Evolutionary conservation across 2,888 invertebrate genomes (phyloP), one percentile per base, ranked within the genome.

Genomic region (Trichogramma dendrolimi): DNA sequence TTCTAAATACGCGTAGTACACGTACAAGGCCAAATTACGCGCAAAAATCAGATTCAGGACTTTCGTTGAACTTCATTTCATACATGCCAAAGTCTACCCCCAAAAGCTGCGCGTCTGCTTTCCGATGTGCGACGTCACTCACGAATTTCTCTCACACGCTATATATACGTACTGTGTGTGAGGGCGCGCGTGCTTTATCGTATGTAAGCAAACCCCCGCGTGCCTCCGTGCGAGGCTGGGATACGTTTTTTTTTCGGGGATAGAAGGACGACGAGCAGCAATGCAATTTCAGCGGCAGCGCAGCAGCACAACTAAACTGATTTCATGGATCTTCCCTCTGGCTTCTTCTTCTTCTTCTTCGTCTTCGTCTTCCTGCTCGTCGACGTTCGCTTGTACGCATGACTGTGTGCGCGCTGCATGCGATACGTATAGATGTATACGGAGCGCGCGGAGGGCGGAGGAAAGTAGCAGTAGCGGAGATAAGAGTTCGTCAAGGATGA

Each of bases 291-390:
- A 69, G 63, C 68, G 62, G 65, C 62, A 62, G 67, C 56, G 60
- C 48, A 51, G 61, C 63, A 66, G 60, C 65, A 64, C 67, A 68
- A 65, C 70, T 72, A 72, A 73, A 71, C 68, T 70, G 71, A 73
- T 73, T 71, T 71, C 61, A 62, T 63, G 56, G 64, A 58, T 47
- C 50, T 63, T 62, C 60, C 68, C 62, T 64, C 27, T 6, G 14
- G 49, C 50, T 42, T 14, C 50, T 49, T n/a, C 38, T 27, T 11
- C 42, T 49, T 42, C 44, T 38, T 44, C 43, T 7, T 40, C 38
- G 14, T 42, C 11, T 11, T 42, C 14, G 4, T 27, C 27, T 10
- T 39, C 41, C 27, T 5, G 7, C 27, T 38, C 14, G 46, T 8
- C 27, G 46, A 43, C 14, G 10, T 41, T 40, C 8, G 40, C 44